Percentiles rank a stretch among this genome's conserved stretches.
These are phyloP conservation scores for Eueremaeus valkanovi DNA, from an alignment of 2,888 invertebrate species.

Conservation along the genomic window DNA sequence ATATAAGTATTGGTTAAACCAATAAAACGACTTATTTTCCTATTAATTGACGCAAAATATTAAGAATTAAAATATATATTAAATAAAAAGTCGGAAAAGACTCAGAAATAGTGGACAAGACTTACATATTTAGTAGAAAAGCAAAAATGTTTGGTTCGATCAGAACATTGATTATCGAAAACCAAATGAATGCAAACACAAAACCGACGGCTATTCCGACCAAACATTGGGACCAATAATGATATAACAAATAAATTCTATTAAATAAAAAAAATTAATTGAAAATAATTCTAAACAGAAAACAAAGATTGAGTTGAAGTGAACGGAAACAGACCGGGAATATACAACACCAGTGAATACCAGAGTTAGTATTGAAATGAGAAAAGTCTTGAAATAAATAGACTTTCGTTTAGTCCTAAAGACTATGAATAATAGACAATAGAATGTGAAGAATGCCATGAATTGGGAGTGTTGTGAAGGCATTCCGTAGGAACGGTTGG, in stretches of 20 bases:
- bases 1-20: not conserved
- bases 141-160: conserved; percentile 17
- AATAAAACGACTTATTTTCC: conserved; percentile 10
- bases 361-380: not conserved
- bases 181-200: conserved; percentile 34
- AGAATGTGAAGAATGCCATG: conserved; percentile 39
- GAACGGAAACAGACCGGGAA: conserved; percentile 37
- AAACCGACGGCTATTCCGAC: conserved; percentile 32
- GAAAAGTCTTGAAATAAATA: not conserved
- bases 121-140: conserved; percentile 2
- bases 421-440: conserved; percentile 26
- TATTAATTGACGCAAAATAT: conserved; percentile 2
- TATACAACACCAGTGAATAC: conserved; percentile 22
- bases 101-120: not conserved
- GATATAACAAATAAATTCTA: conserved; percentile 42
- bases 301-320: not conserved
- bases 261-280: not conserved
- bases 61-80: not conserved
- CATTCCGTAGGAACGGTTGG: conserved; percentile 39
- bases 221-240: conserved; percentile 39
- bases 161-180: conserved; percentile 7
- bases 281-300: no score
- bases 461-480: conserved; percentile 42
- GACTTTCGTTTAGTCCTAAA: conserved; percentile 20
- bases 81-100: not conserved